phyloP scores from a whole-genome alignment of 2,797 vertebrate species.

The Karalla daura region DNA sequence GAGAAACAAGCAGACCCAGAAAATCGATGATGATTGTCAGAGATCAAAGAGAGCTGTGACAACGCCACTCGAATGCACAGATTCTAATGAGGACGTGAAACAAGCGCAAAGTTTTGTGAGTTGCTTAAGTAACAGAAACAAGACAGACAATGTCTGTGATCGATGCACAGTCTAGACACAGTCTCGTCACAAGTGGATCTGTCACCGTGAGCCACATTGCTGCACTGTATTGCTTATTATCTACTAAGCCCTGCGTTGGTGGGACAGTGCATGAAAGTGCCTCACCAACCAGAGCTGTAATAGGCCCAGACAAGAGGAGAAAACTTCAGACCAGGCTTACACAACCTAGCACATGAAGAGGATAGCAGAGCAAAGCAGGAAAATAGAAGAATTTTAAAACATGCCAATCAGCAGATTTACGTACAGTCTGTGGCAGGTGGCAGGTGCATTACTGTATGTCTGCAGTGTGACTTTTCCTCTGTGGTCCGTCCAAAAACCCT shows the following conservation, averaged over 20 bases:
- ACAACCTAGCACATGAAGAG: constrained; percentile 4
- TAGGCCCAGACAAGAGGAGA: constrained; percentile 2
- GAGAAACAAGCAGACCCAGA: constrained; percentile 3
- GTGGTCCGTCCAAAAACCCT: constrained; percentile 43
- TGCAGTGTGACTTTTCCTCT: constrained; percentile 47
- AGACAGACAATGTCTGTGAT: not conserved
- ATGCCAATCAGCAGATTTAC: constrained; percentile 21
- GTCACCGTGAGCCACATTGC: constrained; percentile 1
- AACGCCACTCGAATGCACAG: not conserved
- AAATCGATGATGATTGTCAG: not conserved
- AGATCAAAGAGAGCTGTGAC: not conserved
- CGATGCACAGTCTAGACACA: not conserved
- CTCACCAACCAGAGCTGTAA: not conserved
- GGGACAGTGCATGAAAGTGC: not conserved
- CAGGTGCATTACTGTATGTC: constrained; percentile 60
- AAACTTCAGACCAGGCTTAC: not conserved
- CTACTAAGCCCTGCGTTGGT: not conserved
- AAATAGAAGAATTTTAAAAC: constrained; percentile 1
- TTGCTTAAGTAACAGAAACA: not conserved
- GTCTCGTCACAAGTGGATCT: not conserved
- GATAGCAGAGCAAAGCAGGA: not conserved
- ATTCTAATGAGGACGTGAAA: not conserved
- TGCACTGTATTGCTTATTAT: not conserved
- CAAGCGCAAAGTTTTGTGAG: not conserved
- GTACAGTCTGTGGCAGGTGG: constrained; percentile 29